Evolutionary conservation across 2,113 vertebrate species (phyloP).

Genomic region (Dermatemys mawii): DNA sequence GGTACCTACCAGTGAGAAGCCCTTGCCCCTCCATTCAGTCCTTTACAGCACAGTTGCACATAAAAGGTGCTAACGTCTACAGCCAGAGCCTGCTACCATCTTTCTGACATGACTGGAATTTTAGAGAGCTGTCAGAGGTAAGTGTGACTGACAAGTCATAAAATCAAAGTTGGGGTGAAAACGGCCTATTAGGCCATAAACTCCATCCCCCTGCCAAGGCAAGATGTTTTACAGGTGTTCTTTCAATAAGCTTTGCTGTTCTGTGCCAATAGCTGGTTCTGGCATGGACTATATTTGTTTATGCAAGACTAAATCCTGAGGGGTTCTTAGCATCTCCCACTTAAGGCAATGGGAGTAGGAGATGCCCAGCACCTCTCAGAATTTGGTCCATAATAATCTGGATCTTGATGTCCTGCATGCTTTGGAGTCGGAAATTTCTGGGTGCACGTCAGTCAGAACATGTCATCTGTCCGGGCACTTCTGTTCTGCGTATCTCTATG

Average conservation of each 20-base stretch:
- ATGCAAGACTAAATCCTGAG: not conserved
- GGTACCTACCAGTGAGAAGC: not conserved
- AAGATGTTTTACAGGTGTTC: not conserved
- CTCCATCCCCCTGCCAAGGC: slow-evolving; percentile 25
- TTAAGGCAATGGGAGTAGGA: not conserved
- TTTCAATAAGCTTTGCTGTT: not conserved
- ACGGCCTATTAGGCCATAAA: slow-evolving; percentile 21
- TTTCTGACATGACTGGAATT: not conserved
- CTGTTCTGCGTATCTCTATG: not conserved
- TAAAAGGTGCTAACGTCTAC: not conserved
- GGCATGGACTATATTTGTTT: not conserved
- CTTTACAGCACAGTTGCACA: not conserved
- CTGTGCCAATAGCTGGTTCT: not conserved
- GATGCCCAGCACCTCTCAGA: not conserved
- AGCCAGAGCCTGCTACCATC: slow-evolving; percentile 23
- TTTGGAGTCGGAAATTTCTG: not conserved
- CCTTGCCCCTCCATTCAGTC: not conserved
- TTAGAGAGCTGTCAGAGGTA: not conserved
- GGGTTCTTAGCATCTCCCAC: not conserved
- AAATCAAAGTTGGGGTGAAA: slow-evolving; percentile 20
- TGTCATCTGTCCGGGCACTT: not conserved
- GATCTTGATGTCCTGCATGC: not conserved
- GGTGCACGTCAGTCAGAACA: not conserved
- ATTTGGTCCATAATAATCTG: not conserved
- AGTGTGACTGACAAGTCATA: slow-evolving; percentile 35